Conservation (phyloP, 2,113 vertebrate species). For the Daubentonia madagascariensis region DNA sequence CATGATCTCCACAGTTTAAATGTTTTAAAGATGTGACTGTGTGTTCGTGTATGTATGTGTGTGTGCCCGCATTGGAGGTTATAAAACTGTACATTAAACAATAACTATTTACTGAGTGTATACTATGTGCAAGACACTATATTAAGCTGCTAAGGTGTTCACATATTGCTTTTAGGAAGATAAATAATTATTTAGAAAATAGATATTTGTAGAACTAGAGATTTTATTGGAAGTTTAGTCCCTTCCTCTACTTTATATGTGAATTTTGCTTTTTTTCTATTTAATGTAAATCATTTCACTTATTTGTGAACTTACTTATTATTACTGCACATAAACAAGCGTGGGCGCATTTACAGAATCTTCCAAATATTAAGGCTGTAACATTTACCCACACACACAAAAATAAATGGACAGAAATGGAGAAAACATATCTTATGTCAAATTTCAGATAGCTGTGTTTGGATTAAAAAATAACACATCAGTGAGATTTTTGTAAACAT, state of each 20-base stretch:
- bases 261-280: not conserved
- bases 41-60: too few relatives aligned
- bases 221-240: not conserved
- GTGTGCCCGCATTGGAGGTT: not conserved
- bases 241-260: not conserved
- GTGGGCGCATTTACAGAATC: not conserved
- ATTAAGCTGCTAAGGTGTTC: not conserved
- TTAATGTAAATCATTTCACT: not conserved
- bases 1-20: not conserved
- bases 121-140: accelerated
- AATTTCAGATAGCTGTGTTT: not conserved
- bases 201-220: not conserved
- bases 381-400: not conserved
- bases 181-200: not conserved
- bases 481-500: not conserved
- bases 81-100: not conserved
- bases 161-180: not conserved
- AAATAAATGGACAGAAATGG: not conserved
- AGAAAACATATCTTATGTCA: not conserved
- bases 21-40: not conserved
- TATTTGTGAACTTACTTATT: not conserved
- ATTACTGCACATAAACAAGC: not conserved
- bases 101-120: not conserved
- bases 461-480: not conserved
- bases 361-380: not conserved